These are phyloP conservation scores for Tanypteryx hageni DNA, from an alignment of 2,888 invertebrate species.

Conservation along the genomic window DNA sequence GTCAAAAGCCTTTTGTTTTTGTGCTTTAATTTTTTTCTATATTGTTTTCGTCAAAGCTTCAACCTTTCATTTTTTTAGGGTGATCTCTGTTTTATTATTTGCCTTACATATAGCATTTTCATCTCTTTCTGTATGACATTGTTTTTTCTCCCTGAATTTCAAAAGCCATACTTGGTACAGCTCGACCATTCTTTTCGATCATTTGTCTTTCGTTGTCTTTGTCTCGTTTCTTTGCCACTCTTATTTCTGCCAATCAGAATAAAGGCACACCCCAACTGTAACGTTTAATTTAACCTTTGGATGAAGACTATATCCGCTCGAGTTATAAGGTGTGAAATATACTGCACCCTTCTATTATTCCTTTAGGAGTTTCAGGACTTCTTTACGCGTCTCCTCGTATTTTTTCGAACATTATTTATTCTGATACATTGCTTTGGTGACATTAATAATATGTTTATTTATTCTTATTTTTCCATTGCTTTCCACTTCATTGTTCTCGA, in stretches of 20 bases:
- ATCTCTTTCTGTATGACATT: too few species aligned
- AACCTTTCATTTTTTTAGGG: too few species aligned
- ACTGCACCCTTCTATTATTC: background rate
- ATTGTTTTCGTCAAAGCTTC: too few species aligned
- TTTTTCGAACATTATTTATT: constrained; percentile 8
- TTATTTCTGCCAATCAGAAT: background rate
- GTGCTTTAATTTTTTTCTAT: too few species aligned
- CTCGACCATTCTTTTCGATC: background rate
- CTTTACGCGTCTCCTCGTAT: background rate
- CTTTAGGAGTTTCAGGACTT: background rate
- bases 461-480: background rate
- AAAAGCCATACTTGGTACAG: too few species aligned
- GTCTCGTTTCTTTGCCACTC: background rate
- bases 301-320: background rate
- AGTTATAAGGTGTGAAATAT: background rate
- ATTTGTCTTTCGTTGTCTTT: background rate
- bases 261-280: background rate
- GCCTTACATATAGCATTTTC: too few species aligned
- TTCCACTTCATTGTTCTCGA: background rate
- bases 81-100: too few species aligned
- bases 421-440: background rate
- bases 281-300: background rate
- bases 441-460: constrained; percentile 32
- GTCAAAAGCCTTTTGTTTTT: too few species aligned
- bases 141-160: too few species aligned